Percentiles rank a stretch among this genome's conserved stretches.
phyloP scores from a whole-genome alignment of 1,140 invertebrate genomes.

The Aculops lycopersici region DNA sequence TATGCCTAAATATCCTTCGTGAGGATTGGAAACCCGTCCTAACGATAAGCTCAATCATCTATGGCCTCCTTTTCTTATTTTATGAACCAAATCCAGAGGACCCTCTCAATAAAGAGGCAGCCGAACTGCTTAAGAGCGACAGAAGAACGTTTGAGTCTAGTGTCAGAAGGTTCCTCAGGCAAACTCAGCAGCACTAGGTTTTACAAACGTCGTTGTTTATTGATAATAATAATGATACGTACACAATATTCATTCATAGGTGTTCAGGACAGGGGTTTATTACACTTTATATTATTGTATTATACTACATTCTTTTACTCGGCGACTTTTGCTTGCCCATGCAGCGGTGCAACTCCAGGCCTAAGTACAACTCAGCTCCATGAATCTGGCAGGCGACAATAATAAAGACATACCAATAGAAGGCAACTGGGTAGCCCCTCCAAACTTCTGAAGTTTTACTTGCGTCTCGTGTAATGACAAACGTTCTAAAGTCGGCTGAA shows the following conservation, averaged over 20 bases:
- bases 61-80: slow-evolving; percentile 87
- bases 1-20: slow-evolving; percentile 67
- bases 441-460: slow-evolving; percentile 10
- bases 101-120: slow-evolving; percentile 93
- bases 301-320: no score
- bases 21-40: slow-evolving; percentile 98
- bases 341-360: slow-evolving; percentile 45
- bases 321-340: slow-evolving; percentile 1
- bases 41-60: slow-evolving; percentile 87
- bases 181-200: no score
- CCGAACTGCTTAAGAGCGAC: slow-evolving; percentile 76
- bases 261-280: no score
- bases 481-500: slow-evolving; percentile 45
- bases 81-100: slow-evolving; percentile 96
- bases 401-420: slow-evolving; percentile 76
- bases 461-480: slow-evolving; percentile 25
- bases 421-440: slow-evolving; percentile 54
- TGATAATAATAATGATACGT: no score
- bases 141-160: slow-evolving; percentile 76
- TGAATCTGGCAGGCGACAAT: slow-evolving; percentile 60
- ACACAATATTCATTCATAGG: no score
- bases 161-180: no score
- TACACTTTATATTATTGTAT: no score
- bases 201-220: no score
- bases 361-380: slow-evolving; percentile 55